phyloP scores from a whole-genome alignment of 2,888 invertebrate genomes.

The Oxystoma pomonae region DNA sequence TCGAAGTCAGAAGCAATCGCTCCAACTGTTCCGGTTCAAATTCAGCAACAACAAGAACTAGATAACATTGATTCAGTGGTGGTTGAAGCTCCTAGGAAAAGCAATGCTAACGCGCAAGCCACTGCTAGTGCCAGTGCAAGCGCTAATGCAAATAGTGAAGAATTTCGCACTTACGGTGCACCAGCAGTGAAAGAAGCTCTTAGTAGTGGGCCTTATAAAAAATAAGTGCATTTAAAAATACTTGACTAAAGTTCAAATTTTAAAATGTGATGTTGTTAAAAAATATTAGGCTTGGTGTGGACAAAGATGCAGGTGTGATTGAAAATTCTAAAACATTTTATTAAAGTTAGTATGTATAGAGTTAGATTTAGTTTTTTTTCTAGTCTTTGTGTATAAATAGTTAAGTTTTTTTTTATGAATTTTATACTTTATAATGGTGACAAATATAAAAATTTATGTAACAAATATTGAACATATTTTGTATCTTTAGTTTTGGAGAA shows the following conservation, averaged over 20 bases:
- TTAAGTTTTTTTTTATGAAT: neutral
- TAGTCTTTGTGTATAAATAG: neutral
- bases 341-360: no score
- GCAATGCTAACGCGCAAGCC: neutral
- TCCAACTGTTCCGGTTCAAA: neutral
- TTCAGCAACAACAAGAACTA: neutral
- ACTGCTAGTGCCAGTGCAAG: neutral
- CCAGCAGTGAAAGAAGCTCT: neutral
- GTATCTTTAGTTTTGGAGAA: neutral
- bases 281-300: neutral
- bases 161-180: neutral
- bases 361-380: neutral
- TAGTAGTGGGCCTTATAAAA: slow-evolving; percentile 2
- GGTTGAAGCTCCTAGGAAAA: neutral
- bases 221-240: neutral
- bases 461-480: neutral
- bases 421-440: neutral
- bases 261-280: neutral
- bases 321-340: no score
- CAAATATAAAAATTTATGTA: neutral
- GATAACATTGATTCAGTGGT: slow-evolving; percentile 5
- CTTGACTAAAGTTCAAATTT: no score
- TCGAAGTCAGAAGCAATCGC: slow-evolving; percentile 55
- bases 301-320: neutral
- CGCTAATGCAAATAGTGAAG: neutral